phyloP scores from a whole-genome alignment of 1,140 invertebrate genomes.

The Mycetomoellerius zeteki region DNA sequence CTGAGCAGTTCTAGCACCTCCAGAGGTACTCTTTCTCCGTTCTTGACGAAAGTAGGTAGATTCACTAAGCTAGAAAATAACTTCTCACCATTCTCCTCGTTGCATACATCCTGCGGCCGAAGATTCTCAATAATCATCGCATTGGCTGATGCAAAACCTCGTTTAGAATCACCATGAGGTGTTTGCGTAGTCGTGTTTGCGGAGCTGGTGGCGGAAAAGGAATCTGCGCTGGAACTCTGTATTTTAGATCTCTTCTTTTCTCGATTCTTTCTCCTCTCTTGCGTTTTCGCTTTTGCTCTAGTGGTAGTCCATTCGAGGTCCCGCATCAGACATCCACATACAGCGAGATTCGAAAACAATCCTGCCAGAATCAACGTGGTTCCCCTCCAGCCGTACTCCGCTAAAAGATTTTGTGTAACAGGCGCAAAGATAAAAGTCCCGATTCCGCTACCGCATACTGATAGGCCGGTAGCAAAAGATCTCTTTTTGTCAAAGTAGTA shows the following conservation, averaged over 20 bases:
- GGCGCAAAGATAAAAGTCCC: slow-evolving; percentile 97
- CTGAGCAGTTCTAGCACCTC: slow-evolving; percentile 92
- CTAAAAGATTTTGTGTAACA: slow-evolving; percentile 92
- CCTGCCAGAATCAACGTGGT: slow-evolving; percentile 94
- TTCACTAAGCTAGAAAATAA: slow-evolving; percentile 93
- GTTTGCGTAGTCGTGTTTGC: slow-evolving; percentile 88
- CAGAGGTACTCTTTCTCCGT: slow-evolving; percentile 91
- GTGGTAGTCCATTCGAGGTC: slow-evolving; percentile 92
- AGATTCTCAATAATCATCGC: slow-evolving; percentile 81
- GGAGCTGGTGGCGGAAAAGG: slow-evolving; percentile 90
- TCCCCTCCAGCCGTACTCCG: slow-evolving; percentile 95
- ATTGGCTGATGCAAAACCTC: slow-evolving; percentile 82
- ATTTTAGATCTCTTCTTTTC: slow-evolving; percentile 89
- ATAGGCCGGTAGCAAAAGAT: slow-evolving; percentile 96
- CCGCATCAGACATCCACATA: slow-evolving; percentile 95
- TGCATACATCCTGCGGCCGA: slow-evolving; percentile 77
- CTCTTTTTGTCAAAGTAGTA: slow-evolving; percentile 98
- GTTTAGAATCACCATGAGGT: slow-evolving; percentile 79
- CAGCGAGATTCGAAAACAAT: slow-evolving; percentile 94
- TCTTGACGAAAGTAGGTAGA: slow-evolving; percentile 93
- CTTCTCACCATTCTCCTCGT: slow-evolving; percentile 83
- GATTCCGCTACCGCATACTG: slow-evolving; percentile 96
- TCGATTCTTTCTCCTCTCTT: slow-evolving; percentile 88
- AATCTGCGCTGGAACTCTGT: slow-evolving; percentile 89
- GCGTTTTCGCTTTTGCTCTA: slow-evolving; percentile 88